Conservation (phyloP, 1,140 invertebrate genomes). For the Meloidogyne chitwoodi region DNA sequence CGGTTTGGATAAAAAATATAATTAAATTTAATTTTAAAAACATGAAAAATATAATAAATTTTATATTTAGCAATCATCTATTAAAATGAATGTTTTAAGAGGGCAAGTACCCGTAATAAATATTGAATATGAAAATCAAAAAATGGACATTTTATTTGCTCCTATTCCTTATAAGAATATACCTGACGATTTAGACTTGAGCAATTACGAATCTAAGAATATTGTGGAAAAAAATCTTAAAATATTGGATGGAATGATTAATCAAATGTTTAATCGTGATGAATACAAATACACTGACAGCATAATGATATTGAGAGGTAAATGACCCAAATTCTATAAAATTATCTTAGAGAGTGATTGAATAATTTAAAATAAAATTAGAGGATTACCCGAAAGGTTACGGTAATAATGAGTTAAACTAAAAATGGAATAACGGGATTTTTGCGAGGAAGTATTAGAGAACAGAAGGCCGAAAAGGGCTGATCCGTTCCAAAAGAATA, state of each 20-base stretch:
- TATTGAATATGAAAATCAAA: background rate
- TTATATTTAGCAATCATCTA: too few relatives aligned
- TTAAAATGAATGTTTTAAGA: background rate
- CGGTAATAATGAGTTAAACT: too few relatives aligned
- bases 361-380: too few relatives aligned
- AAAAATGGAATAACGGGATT: too few relatives aligned
- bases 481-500: too few relatives aligned
- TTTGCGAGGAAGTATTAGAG: too few relatives aligned
- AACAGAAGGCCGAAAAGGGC: too few relatives aligned
- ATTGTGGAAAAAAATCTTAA: background rate
- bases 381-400: too few relatives aligned
- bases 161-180: background rate
- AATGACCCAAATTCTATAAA: too few relatives aligned
- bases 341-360: too few relatives aligned
- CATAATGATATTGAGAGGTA: background rate
- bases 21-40: too few relatives aligned
- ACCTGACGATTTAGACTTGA: background rate
- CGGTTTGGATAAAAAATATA: too few relatives aligned
- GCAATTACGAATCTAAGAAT: background rate
- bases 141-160: slow-evolving; percentile 2
- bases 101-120: slow-evolving; percentile 1
- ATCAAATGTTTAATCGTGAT: background rate
- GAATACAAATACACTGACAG: background rate
- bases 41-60: background rate
- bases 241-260: background rate